A percentile compares a stretch with the other conserved stretches of the same genome.
Conservation (phyloP, 2,113 vertebrate species). For the Andinoacara biseriatus region DNA sequence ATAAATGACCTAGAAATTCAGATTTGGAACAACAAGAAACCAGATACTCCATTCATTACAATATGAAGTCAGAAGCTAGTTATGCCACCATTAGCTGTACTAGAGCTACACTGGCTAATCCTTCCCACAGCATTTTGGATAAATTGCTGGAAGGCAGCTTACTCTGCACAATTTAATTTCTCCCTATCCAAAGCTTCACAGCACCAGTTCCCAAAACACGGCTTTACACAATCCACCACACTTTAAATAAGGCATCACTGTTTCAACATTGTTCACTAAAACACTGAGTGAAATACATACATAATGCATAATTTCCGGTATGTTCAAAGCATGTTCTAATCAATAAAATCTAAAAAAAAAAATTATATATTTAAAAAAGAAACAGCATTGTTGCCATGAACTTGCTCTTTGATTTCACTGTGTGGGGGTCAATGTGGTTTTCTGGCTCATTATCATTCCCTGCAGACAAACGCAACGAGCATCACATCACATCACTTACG, state of each 20-base stretch:
- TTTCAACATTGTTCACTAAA: not conserved
- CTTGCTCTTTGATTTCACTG: not conserved
- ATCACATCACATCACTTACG: not conserved
- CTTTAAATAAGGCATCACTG: not conserved
- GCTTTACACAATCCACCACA: not conserved
- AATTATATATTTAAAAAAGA: too few relatives aligned
- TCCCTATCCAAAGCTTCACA: conserved; percentile 24
- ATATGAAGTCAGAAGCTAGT: conserved; percentile 49
- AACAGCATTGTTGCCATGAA: not conserved
- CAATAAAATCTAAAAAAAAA: not conserved
- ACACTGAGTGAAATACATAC: not conserved
- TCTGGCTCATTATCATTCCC: not conserved
- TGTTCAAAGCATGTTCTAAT: not conserved
- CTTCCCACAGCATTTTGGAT: conserved; percentile 44
- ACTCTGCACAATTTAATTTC: conserved; percentile 52
- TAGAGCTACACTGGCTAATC: conserved; percentile 38
- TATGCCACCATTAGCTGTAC: conserved; percentile 31
- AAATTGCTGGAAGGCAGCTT: conserved; percentile 49
- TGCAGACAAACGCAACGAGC: not conserved
- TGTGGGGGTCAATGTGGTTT: not conserved
- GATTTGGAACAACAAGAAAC: conserved; percentile 16
- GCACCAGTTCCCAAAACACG: not conserved
- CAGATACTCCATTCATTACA: conserved; percentile 25
- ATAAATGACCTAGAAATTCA: conserved; percentile 32
- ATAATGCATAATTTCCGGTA: too few relatives aligned